Percentiles rank a stretch among this genome's conserved stretches.
Conservation (phyloP, 2,797 vertebrate species). For the Intellagama lesueurii region DNA sequence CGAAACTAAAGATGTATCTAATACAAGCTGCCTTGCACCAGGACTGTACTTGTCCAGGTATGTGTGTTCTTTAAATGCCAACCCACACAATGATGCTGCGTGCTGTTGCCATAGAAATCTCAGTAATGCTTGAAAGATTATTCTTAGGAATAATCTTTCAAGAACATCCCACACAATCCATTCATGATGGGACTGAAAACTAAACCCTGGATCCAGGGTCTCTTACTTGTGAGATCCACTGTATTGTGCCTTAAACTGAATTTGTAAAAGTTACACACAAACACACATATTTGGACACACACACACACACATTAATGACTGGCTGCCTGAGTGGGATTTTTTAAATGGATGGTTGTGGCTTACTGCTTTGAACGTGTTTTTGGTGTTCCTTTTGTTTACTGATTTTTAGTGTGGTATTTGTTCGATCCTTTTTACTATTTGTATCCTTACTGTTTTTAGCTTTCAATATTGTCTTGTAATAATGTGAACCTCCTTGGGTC, state of each 20-base stretch:
- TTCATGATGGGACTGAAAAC: background rate
- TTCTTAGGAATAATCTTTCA: conserved; percentile 43
- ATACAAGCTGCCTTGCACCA: conserved; percentile 19
- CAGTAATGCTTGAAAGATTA: background rate
- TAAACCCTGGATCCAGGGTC: background rate
- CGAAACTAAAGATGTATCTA: conserved; percentile 5
- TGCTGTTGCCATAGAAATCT: conserved; percentile 62
- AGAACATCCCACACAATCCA: conserved; percentile 5
- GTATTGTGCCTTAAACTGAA: background rate
- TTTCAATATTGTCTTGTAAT: too few relatives aligned
- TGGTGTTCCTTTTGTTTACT: too few relatives aligned
- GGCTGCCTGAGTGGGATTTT: too few relatives aligned
- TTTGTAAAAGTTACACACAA: background rate
- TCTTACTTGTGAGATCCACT: background rate
- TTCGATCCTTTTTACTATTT: too few relatives aligned
- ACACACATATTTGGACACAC: too few relatives aligned
- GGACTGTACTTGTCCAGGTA: background rate
- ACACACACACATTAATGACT: too few relatives aligned
- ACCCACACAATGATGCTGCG: conserved; percentile 44
- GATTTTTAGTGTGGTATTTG: too few relatives aligned
- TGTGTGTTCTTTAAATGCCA: conserved; percentile 16
- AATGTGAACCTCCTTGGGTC: too few relatives aligned
- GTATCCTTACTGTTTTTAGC: too few relatives aligned
- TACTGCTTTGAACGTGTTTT: too few relatives aligned
- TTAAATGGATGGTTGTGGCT: too few relatives aligned